Base-by-base conservation (phyloP, 1,140 invertebrate genomes). In the Coptotermes formosanus region DNA sequence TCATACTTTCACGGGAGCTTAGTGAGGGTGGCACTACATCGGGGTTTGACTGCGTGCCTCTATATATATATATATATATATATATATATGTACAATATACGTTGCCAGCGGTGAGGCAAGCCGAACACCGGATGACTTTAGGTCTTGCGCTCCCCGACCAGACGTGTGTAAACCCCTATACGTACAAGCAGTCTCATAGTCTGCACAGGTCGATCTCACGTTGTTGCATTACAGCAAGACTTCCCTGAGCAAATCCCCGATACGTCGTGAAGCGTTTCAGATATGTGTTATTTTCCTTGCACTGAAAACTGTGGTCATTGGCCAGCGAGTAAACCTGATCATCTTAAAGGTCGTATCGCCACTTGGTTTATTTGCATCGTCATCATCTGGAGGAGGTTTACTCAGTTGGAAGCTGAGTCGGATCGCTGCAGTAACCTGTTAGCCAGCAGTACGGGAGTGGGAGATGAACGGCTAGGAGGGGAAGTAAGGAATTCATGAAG, bases 301-400 rank as follows among this genome's bases (percentile, higher is more conserved):
- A 75, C 64, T 30, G 64, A 75, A 75, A 75, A 75, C 64, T 30
- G 64, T 75, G 64, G 64, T 75, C 64, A 75, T 75, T 75, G 64
- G 64, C 64, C 64, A 75, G 64, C 64, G 64, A 75, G 64, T 75
- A 75, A 75, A 75, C 64, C 64, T 75, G 64, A 75, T 75, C 64
- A 75, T 75, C 64, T 25, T 75, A 75, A 55, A 30, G 64, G 25
- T 30, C 25, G 25, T 30, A 25, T 30, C 25, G n/a, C n/a, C 64
- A 75, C 64, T 75, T 30, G 64, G 64, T 9, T 25, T 75, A 75
- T 75, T n/a, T 75, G 64, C 64, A 75, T 75, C 64, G 64, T 75
- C 64, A 75, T 75, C 64, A 75, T 75, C 64, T 30, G 64, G 59
- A 9, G 25, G n/a, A 55, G 52, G 52, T 55, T 55, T n/a, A 11